Evolutionary conservation across 92 coral and sea anemone species (phyloP).

Genomic region (Ricordea florida): DNA sequence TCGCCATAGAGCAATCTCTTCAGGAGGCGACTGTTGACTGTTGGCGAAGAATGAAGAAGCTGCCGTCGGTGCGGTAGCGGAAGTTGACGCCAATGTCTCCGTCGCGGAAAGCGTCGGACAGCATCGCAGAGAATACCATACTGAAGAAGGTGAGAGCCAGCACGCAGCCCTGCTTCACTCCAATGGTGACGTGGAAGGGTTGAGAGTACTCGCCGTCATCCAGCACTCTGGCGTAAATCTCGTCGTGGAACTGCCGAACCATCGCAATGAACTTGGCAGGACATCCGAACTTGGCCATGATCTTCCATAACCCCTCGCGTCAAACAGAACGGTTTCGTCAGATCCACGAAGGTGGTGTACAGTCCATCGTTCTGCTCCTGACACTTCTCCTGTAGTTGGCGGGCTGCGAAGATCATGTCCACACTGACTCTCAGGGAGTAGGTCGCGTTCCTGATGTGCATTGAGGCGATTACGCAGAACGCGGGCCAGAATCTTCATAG

Average conservation of each 20-base stretch:
- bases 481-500: too few relatives aligned
- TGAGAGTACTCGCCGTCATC: not conserved
- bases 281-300: slow-evolving; percentile 17
- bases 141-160: slow-evolving; percentile 18
- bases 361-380: not conserved
- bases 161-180: too few relatives aligned
- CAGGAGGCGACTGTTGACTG: too few relatives aligned
- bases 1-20: too few relatives aligned
- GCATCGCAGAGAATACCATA: slow-evolving; percentile 21
- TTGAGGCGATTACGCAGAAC: too few relatives aligned
- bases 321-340: too few relatives aligned
- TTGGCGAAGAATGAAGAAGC: too few relatives aligned
- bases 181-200: slow-evolving; percentile 8
- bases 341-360: not conserved
- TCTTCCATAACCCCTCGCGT: slow-evolving; percentile 26
- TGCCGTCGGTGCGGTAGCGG: too few relatives aligned
- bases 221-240: not conserved
- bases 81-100: not conserved
- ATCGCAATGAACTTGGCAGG: slow-evolving; percentile 2
- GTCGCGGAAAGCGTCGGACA: slow-evolving; percentile 13
- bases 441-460: too few relatives aligned
- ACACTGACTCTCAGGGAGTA: too few relatives aligned
- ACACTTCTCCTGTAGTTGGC: not conserved
- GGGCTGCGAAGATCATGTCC: not conserved
- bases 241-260: slow-evolving; percentile 20